phyloP scores from a whole-genome alignment of 2,113 vertebrate species.

The Leuciscus idus region DNA sequence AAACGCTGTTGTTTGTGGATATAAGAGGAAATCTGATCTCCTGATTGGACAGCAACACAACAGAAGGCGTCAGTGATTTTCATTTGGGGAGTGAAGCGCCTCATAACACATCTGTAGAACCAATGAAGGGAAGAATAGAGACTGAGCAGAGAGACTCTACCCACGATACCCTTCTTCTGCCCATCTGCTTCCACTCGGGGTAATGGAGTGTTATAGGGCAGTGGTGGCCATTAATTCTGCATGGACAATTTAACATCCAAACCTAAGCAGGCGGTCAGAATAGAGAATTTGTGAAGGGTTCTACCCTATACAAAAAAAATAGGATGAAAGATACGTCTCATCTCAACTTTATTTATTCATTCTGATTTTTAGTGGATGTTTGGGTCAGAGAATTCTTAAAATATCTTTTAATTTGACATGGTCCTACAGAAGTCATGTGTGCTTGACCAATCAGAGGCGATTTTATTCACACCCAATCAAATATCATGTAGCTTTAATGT shows the following conservation, averaged over 20 bases:
- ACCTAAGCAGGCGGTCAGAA: slow-evolving; percentile 39
- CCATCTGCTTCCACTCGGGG: slow-evolving; percentile 47
- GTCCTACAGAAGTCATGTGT: not conserved
- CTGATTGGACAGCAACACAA: slow-evolving; percentile 33
- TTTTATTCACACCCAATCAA: not conserved
- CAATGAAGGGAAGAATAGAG: slow-evolving; percentile 45
- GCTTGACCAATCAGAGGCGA: not conserved
- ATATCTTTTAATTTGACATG: not conserved
- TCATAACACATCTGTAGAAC: slow-evolving; percentile 48
- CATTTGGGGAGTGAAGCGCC: slow-evolving; percentile 44
- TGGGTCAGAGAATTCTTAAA: not conserved
- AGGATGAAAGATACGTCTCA: not conserved
- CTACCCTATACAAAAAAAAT: not conserved
- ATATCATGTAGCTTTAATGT: not conserved
- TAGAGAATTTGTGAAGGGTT: slow-evolving; percentile 16
- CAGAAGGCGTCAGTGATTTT: slow-evolving; percentile 51
- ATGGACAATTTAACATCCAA: slow-evolving; percentile 54
- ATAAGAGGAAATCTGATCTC: slow-evolving; percentile 1
- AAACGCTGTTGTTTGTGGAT: not conserved
- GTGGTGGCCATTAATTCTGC: slow-evolving; percentile 49
- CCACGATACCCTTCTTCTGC: slow-evolving; percentile 48
- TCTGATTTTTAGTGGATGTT: not conserved
- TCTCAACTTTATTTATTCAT: not conserved
- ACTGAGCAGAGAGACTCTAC: slow-evolving; percentile 49
- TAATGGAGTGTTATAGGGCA: slow-evolving; percentile 53